Evolutionary conservation across 2,888 invertebrate genomes (phyloP).

Genomic region (Eulithis testata): DNA sequence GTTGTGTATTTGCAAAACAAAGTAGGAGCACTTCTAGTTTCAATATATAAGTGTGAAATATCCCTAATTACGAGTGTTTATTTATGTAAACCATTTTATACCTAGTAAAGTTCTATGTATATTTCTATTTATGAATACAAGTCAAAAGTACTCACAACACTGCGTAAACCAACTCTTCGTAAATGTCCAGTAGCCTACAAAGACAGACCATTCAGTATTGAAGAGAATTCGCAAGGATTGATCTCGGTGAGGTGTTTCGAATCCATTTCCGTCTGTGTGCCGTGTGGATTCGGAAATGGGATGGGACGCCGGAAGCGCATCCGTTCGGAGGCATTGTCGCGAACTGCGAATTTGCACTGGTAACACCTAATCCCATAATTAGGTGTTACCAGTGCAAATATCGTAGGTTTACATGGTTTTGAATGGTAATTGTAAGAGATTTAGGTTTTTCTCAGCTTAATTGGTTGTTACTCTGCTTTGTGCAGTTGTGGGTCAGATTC

Average conservation of each 20-base stretch:
- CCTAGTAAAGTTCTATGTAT: no score
- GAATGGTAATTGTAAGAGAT: background rate
- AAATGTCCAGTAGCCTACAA: background rate
- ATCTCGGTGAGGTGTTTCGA: conserved; percentile 19
- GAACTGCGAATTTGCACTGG: no score
- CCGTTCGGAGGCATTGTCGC: conserved; percentile 14
- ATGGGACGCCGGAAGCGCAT: conserved; percentile 15
- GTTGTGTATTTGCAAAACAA: no score
- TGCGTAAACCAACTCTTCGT: background rate
- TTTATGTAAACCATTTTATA: no score
- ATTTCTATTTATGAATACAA: no score
- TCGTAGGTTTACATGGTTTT: background rate
- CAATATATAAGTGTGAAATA: no score
- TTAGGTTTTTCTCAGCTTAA: no score
- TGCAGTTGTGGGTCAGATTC: no score
- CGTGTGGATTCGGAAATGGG: conserved; percentile 19
- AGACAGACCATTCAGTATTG: background rate
- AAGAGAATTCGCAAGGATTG: conserved; percentile 12
- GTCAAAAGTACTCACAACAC: no score
- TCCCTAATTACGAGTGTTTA: no score
- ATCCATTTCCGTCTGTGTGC: conserved; percentile 18
- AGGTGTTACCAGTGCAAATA: conserved; percentile 6
- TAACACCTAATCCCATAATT: conserved; percentile 20
- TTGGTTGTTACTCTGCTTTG: no score
- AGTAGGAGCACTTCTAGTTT: no score